Base-by-base conservation (phyloP, 64 coral and sea anemone species). In the Orbicella faveolata region DNA sequence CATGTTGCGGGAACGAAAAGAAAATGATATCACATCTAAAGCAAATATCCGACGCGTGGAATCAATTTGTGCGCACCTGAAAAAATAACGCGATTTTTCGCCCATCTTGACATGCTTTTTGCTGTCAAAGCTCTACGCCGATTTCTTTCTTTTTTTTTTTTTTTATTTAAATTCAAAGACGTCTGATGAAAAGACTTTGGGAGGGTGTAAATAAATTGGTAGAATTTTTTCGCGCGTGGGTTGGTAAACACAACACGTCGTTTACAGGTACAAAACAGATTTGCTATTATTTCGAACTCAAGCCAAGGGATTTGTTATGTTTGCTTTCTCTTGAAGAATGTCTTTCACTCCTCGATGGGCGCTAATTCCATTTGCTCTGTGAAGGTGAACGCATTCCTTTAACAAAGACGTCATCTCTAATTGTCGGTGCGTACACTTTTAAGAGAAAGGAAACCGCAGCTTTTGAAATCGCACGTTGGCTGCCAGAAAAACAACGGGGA, bases 151-250 rank as follows among this genome's bases (percentile, higher is more conserved):
- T 48, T 48, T 6, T 17, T 48, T 48, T 6, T 17, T 30, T 30
- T 30, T 30, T 30, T 0, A 30, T 30, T 51, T 18, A 68, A 66
- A 72, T 66, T 37, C 82, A n/a, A 70, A 85, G 19, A 36, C 30
- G 55, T 70, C 67, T 12, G 25, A 15, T 52, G 67, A 25, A 30
- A 73, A 19, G 39, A 59, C 79, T n/a, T 82, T 82, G 33, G 63
- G 11, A 30, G 11, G 82, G 82, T 85, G 82, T 52, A 52, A 48
- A 73, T 52, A 83, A 83, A 83, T 72, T 52, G 63, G 19, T 41
- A 13, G 65, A 64, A 85, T 85, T 85, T 85, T 85, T 85, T 52
- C 4, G 65, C 64, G 82, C 64, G 82, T 85, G 82, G 65, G 82
- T 18, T 85, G 82, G 63, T 66, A 85, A 85, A 85, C 82, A 85